Base-by-base conservation (phyloP, 2,888 invertebrate genomes). In the Tipula lateralis region DNA sequence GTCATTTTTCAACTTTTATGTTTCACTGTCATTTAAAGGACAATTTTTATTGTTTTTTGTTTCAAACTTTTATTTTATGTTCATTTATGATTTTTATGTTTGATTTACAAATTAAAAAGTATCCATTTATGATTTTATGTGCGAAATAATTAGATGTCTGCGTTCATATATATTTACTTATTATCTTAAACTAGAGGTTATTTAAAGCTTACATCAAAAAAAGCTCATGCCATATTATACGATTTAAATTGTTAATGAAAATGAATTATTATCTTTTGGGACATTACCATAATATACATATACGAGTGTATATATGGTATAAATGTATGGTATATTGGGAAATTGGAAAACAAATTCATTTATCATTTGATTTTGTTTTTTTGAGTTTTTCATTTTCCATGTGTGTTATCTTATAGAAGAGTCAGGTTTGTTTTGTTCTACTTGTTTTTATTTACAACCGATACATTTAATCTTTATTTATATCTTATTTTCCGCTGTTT, bases 211-310 rank as follows among this genome's bases (percentile, higher is more conserved):
- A 24, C 66, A 66, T 66, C 24, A 50, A 50, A 66, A 44, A 66
- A 66, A 66, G 24, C 66, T 66, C 66, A 66, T 66, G 66, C 24
- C 24, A 9, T 66, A 9, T 24, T 9, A 24, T 66, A 24, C 24
- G 66, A 12, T 66, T 24, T 66, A 66, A 66, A 66, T 66, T 66
- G 66, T 66, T 24, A 66, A 66, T 66, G 66, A 66, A 66, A 66
- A 66, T 66, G 66, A 66, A 66, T 66, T 66, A 66, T 66, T 66
- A 66, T 66, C 66, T 66, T 66, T 66, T 66, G 66, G 66, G 66
- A 66, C 66, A 66, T 66, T 66, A 66, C 66, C 66, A 66, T 66
- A 66, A 66, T 66, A 66, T 24, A 66, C 24, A 66, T 66, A 66
- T 66, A 66, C 24, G 66, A 24, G 19, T 66, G 1, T 44, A 44